A percentile compares a stretch with the other conserved stretches of the same genome.
Evolutionary conservation across 1,140 invertebrate species (phyloP).

Genomic region (Diachasma alloeum): DNA sequence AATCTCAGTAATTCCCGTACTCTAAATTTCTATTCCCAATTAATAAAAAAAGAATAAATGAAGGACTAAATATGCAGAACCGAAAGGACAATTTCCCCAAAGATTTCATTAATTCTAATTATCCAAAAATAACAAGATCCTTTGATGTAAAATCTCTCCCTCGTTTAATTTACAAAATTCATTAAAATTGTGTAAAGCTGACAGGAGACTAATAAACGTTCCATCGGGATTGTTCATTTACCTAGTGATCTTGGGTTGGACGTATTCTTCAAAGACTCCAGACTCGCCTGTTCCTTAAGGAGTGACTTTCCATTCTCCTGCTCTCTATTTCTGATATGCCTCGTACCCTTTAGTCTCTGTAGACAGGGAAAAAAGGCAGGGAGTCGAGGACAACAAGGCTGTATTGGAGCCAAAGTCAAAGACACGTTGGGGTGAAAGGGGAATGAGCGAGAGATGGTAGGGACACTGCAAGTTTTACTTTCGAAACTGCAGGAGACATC

Average conservation of each 20-base stretch:
- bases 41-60: too few relatives aligned
- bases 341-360: neutral
- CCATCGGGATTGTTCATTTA: neutral
- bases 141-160: neutral
- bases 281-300: neutral
- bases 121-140: neutral
- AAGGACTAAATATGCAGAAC: too few relatives aligned
- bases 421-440: neutral
- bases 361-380: neutral
- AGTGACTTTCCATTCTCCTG: neutral
- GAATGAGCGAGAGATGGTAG: neutral
- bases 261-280: neutral
- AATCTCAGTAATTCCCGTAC: too few relatives aligned
- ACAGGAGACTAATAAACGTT: neutral
- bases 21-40: too few relatives aligned
- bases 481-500: neutral
- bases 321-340: neutral
- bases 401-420: constrained; percentile 1
- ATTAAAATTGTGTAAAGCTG: neutral
- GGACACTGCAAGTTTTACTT: neutral
- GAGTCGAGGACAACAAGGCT: neutral
- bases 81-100: neutral
- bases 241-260: neutral
- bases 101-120: neutral
- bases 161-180: neutral